Evolutionary conservation across 2,113 vertebrate species (phyloP).

Genomic region (Gambusia holbrooki): DNA sequence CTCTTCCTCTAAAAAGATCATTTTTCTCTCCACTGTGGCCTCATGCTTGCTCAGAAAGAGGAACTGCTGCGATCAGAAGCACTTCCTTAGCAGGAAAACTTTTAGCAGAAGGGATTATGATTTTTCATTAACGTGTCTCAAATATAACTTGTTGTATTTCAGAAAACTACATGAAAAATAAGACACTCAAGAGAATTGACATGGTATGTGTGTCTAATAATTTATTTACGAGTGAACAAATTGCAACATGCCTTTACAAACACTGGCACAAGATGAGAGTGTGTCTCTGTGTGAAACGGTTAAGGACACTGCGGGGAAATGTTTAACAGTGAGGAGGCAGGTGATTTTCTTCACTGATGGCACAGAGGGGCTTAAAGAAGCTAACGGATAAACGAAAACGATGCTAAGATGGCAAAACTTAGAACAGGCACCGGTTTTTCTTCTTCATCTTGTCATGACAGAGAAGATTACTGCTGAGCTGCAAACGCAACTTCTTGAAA

Average conservation of each 20-base stretch:
- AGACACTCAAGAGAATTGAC: not conserved
- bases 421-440: slow-evolving; percentile 29
- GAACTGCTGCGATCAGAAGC: no score
- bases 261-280: not conserved
- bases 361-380: slow-evolving; percentile 1
- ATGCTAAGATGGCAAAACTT: slow-evolving; percentile 5
- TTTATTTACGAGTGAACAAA: slow-evolving; percentile 53
- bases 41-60: not conserved
- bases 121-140: no score
- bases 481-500: not conserved
- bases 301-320: slow-evolving; percentile 30
- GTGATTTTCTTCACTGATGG: slow-evolving; percentile 37
- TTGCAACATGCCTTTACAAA: slow-evolving; percentile 3
- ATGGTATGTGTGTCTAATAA: slow-evolving; percentile 15
- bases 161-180: not conserved
- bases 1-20: no score
- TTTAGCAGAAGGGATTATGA: no score
- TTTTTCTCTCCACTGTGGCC: not conserved
- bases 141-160: not conserved
- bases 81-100: not conserved
- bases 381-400: not conserved
- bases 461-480: not conserved
- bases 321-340: not conserved
- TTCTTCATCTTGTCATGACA: not conserved
- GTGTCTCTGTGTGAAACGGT: slow-evolving; percentile 12